These are phyloP conservation scores for Heliconius melpomene DNA, from an alignment of 1,140 invertebrate species.

Conservation along the genomic window DNA sequence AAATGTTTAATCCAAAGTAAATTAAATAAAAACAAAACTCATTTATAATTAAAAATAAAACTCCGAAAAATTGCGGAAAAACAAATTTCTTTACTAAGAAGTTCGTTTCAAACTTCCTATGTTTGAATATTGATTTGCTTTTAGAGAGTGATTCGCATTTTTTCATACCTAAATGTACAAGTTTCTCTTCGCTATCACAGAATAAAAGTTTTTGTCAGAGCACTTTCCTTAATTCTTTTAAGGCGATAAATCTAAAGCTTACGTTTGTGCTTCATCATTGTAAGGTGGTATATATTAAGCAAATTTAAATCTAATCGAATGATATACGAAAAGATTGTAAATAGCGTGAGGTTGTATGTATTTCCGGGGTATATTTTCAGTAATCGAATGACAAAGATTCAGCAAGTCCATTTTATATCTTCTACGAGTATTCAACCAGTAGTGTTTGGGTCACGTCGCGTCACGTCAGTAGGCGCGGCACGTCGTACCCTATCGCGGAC, in stretches of 20 bases:
- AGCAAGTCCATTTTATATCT: constrained; percentile 46
- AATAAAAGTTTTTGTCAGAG: constrained; percentile 70
- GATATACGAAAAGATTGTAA: constrained; percentile 5
- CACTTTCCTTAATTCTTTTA: constrained; percentile 64
- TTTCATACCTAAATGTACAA: constrained; percentile 75
- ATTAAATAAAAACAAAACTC: neutral
- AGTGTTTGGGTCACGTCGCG: constrained; percentile 38
- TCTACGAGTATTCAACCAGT: constrained; percentile 39
- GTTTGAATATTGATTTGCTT: constrained; percentile 75
- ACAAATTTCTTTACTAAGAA: constrained; percentile 41
- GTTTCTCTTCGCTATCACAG: constrained; percentile 72
- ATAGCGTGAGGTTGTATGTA: constrained; percentile 22
- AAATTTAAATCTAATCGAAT: constrained; percentile 19
- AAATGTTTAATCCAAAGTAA: neutral
- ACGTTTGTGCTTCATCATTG: constrained; percentile 40
- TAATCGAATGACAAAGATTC: constrained; percentile 46
- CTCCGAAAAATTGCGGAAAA: constrained; percentile 18
- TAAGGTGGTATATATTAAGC: constrained; percentile 18
- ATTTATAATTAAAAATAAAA: constrained; percentile 23
- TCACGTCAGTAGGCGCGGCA: constrained; percentile 67
- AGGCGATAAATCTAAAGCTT: constrained; percentile 62
- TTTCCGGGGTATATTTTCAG: constrained; percentile 24
- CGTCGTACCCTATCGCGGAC: constrained; percentile 68
- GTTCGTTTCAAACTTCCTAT: constrained; percentile 66
- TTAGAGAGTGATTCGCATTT: constrained; percentile 73